A percentile compares a stretch with the other conserved stretches of the same genome.
Evolutionary conservation across 2,797 vertebrate genomes (phyloP).

Genomic region (Macrochelys suwanniensis): DNA sequence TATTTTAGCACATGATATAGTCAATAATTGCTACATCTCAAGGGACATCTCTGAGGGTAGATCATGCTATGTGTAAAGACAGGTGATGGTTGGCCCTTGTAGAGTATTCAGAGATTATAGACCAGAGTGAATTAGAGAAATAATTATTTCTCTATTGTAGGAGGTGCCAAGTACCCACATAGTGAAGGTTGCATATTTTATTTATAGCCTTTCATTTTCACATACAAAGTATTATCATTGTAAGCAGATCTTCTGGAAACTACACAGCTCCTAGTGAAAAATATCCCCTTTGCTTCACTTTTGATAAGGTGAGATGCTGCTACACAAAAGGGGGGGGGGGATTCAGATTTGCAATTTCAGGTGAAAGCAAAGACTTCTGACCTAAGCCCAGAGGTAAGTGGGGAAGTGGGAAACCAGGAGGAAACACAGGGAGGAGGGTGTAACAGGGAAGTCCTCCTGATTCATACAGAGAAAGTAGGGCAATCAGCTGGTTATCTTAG

Average conservation of each 20-base stretch:
- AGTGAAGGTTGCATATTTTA: neutral
- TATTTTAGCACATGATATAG: neutral
- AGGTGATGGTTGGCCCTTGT: neutral
- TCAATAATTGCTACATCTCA: neutral
- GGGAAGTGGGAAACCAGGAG: no score
- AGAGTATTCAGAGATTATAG: neutral
- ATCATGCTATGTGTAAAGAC: neutral
- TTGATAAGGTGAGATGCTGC: neutral
- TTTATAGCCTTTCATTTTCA: neutral
- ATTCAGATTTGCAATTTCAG: neutral
- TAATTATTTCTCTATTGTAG: neutral
- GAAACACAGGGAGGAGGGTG: no score
- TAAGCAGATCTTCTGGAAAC: neutral
- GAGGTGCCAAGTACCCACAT: neutral
- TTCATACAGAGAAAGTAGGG: no score
- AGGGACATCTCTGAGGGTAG: neutral
- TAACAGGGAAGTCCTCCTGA: no score
- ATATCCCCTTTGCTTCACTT: neutral
- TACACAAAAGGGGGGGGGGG: neutral
- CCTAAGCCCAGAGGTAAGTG: no score
- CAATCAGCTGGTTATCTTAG: no score
- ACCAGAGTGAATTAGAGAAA: neutral
- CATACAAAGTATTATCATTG: neutral
- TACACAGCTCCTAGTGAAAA: neutral
- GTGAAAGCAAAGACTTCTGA: neutral